Conservation (phyloP, 1,140 invertebrate genomes). For the Asobara japonica region DNA sequence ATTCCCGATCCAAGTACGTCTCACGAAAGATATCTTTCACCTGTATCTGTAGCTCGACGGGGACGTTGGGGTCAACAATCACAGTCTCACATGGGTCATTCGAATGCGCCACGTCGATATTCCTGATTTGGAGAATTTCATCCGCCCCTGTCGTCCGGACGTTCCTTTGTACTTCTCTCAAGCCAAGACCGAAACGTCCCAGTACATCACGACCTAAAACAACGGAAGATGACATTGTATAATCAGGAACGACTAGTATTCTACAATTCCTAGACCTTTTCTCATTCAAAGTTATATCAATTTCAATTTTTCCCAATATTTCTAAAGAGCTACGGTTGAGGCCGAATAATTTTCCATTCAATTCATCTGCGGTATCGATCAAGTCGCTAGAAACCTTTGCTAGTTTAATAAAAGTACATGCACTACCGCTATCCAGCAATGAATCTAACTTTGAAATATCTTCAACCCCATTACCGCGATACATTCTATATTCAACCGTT, state of each 20-base stretch:
- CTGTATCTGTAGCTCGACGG: background rate
- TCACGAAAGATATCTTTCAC: background rate
- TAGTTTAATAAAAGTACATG: background rate
- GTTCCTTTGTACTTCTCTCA: too few relatives aligned
- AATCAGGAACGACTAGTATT: background rate
- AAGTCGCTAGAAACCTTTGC: background rate
- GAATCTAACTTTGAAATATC: background rate
- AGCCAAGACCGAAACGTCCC: background rate
- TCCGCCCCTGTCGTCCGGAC: background rate
- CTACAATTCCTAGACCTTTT: too few relatives aligned
- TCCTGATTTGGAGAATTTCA: background rate
- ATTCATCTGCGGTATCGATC: background rate
- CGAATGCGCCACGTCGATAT: background rate
- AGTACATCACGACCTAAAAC: background rate
- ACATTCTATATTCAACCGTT: background rate
- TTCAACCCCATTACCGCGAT: background rate
- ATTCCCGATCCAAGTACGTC: background rate
- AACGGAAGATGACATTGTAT: background rate
- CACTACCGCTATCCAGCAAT: background rate
- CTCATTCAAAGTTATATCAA: background rate
- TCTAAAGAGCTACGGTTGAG: background rate
- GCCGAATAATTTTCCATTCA: background rate
- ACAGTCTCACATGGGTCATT: background rate
- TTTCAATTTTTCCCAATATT: background rate
- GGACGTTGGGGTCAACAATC: background rate